Evolutionary conservation across 2,113 vertebrate species (phyloP), one percentile per base, ranked within the genome.

Genomic region (human (Homo sapiens)): DNA sequence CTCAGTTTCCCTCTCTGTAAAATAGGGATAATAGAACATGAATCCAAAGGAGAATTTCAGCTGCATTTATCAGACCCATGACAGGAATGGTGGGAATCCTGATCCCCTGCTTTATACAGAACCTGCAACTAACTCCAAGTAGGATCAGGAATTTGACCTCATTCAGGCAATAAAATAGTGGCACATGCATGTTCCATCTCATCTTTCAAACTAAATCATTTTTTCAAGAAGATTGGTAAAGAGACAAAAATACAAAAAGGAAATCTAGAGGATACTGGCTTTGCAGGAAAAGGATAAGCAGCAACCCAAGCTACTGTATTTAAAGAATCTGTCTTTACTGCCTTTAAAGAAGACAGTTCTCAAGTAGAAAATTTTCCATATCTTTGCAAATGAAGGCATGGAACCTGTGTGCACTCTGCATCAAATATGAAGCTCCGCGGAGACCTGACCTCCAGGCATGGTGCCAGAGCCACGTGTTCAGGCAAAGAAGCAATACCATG

Each of bases 11-110:
- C 81, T 35, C 43, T 70, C 35, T 64, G 32, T 80, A 88, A 86
- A 93, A 91, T 45, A 70, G 7, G 32, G 43, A 66, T 13, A 80
- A 72, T 5, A 87, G 48, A 76, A 76, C 23, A 64, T 50, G 38
- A 90, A 90, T 52, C 30, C 32, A 66, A 91, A 96, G 72, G 45
- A 70, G 18, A 92, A 89, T 30, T 86, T 90, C 35, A 96, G 81
- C 17, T 59, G 13, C 18, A 38, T 86, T 70, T 89, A 55, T 93
- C 76, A 89, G 40, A 64, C 6, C 83, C 43, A 32, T 35, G 23
- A 52, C 82, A 22, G 73, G 30, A 89, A 88, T 27, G 48, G 35
- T 66, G 40, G 38, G 20, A 64, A 64, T 61, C 7, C 52, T 79
- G 66, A 73, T 76, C 18, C 50, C 25, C 43, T 66, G 17, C 55